These are phyloP conservation scores for Lymantria monacha DNA, from an alignment of 2,888 invertebrate species.

Conservation along the genomic window DNA sequence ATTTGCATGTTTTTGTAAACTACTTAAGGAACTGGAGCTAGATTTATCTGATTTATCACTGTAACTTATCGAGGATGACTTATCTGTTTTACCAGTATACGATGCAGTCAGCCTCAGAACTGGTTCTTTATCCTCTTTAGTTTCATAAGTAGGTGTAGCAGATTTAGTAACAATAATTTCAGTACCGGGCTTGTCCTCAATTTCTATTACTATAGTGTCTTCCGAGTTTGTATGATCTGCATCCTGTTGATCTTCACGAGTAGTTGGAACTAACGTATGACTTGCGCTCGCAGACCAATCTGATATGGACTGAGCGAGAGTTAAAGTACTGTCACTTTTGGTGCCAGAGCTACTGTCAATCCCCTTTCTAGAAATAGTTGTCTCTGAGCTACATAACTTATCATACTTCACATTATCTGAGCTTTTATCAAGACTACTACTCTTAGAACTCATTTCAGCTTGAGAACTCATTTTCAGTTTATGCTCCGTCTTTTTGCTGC, in stretches of 20 bases:
- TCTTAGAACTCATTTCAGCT: conserved; percentile 80
- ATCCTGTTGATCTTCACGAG: conserved; percentile 71
- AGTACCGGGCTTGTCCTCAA: conserved; percentile 46
- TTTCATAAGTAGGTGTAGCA: conserved; percentile 45
- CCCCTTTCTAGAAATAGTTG: conserved; percentile 73
- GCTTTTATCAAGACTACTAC: conserved; percentile 82
- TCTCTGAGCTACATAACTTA: conserved; percentile 84
- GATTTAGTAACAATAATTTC: conserved; percentile 43
- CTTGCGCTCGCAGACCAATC: conserved; percentile 93
- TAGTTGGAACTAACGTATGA: conserved; percentile 86
- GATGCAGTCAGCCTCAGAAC: conserved; percentile 60
- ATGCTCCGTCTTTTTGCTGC: conserved; percentile 78
- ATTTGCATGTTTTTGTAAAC: conserved; percentile 72
- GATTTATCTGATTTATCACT: conserved; percentile 79
- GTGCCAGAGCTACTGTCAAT: conserved; percentile 86
- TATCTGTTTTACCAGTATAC: conserved; percentile 61
- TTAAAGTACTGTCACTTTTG: conserved; percentile 90
- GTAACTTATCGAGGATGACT: conserved; percentile 78
- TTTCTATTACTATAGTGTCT: conserved; percentile 72
- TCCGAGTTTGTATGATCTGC: conserved; percentile 71
- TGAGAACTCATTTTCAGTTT: conserved; percentile 66
- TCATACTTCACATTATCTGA: conserved; percentile 82
- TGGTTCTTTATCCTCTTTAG: conserved; percentile 48
- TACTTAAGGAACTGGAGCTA: conserved; percentile 77
- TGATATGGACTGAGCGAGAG: conserved; percentile 89